Evolutionary conservation across 2,888 invertebrate species (phyloP).

Genomic region (Cephus spinipes): DNA sequence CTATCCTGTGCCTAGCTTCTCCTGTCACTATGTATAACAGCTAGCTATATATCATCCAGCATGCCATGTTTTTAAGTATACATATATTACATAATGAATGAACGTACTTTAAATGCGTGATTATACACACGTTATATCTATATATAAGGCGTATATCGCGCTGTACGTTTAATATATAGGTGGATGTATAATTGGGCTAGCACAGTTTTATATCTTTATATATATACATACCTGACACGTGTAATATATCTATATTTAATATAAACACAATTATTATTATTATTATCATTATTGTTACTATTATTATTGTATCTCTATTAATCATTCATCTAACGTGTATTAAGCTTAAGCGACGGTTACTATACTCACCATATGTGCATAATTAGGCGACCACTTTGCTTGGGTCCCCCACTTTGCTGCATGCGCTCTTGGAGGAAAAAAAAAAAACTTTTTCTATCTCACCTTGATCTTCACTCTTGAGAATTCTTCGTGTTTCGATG

Average conservation of each 20-base stretch:
- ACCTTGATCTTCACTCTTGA: slow-evolving; percentile 17
- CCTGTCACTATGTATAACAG: slow-evolving; percentile 67
- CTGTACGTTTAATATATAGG: slow-evolving; percentile 7
- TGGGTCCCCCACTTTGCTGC: slow-evolving; percentile 52
- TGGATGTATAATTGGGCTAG: neutral
- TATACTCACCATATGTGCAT: slow-evolving; percentile 47
- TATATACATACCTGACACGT: neutral
- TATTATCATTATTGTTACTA: slow-evolving; percentile 20
- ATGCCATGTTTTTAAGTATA: slow-evolving; percentile 50
- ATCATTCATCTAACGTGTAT: slow-evolving; percentile 22
- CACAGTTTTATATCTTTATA: slow-evolving; percentile 1
- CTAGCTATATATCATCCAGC: slow-evolving; percentile 65
- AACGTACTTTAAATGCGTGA: slow-evolving; percentile 14
- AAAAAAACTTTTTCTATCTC: slow-evolving; percentile 14
- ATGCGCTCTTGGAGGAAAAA: slow-evolving; percentile 15
- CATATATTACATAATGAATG: slow-evolving; percentile 4
- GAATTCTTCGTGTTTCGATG: slow-evolving; percentile 28
- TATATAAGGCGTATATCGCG: neutral
- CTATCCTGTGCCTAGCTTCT: slow-evolving; percentile 67
- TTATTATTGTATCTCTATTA: slow-evolving; percentile 26
- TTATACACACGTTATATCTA: neutral
- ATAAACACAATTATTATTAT: slow-evolving; percentile 20
- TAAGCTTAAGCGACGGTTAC: slow-evolving; percentile 31
- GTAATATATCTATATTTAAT: slow-evolving; percentile 10
- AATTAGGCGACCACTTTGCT: slow-evolving; percentile 53